Evolutionary conservation across 2,888 invertebrate genomes (phyloP).

Genomic region (Leptarthrus brevirostris): DNA sequence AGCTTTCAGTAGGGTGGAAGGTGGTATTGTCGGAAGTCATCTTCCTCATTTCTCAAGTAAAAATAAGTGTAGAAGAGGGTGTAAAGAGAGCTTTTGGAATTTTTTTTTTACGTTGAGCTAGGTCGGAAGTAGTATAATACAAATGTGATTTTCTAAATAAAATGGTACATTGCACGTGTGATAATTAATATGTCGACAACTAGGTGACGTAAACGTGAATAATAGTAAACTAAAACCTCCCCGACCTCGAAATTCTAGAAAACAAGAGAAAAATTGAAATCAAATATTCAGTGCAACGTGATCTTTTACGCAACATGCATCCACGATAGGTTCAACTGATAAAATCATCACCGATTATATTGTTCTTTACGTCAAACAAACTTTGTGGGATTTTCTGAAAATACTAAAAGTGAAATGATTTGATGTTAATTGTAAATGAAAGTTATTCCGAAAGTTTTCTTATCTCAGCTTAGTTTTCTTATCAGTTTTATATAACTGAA

Average conservation of each 20-base stretch:
- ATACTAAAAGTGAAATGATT: slow-evolving; percentile 38
- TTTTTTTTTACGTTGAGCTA: slow-evolving; percentile 19
- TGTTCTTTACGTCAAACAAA: no score
- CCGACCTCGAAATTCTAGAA: no score
- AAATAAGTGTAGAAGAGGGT: background rate
- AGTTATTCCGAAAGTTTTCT: slow-evolving; percentile 13
- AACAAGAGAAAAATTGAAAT: background rate
- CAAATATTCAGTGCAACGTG: background rate
- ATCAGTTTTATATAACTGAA: slow-evolving; percentile 13
- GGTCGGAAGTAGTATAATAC: slow-evolving; percentile 13
- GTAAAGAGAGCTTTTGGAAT: background rate
- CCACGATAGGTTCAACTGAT: background rate
- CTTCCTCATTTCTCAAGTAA: background rate
- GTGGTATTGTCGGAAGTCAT: slow-evolving; percentile 11
- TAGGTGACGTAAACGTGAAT: background rate
- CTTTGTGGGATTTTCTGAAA: background rate
- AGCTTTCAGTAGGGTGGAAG: slow-evolving; percentile 3
- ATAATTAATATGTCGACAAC: background rate
- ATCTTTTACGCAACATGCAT: slow-evolving; percentile 6
- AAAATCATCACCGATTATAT: background rate
- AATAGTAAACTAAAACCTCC: background rate
- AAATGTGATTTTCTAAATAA: background rate
- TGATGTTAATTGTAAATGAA: slow-evolving; percentile 15
- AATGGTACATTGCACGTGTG: background rate
- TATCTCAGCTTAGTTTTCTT: slow-evolving; percentile 18